These are phyloP conservation scores for Drosophila buzzatii DNA, from an alignment of 2,888 invertebrate species.

Conservation along the genomic window DNA sequence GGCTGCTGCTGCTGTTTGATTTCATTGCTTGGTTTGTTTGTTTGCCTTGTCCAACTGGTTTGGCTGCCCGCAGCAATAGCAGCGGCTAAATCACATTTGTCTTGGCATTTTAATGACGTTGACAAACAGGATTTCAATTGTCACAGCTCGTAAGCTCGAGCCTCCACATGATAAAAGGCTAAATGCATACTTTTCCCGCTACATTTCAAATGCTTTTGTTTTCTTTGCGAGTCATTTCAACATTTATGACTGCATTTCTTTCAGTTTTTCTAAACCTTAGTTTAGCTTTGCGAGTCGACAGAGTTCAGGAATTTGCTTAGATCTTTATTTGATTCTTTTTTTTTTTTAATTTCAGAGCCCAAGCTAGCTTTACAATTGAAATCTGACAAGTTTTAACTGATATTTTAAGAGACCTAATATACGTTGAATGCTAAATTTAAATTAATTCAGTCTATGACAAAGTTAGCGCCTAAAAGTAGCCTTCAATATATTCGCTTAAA, in stretches of 20 bases:
- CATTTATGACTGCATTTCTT: background rate
- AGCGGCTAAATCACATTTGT: constrained; percentile 66
- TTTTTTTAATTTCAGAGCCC: no score
- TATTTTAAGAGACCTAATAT: no score
- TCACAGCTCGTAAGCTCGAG: constrained; percentile 32
- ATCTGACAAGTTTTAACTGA: no score
- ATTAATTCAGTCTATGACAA: no score
- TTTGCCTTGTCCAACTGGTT: constrained; percentile 34
- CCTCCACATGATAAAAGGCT: constrained; percentile 40
- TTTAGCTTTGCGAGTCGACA: no score
- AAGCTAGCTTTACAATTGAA: no score
- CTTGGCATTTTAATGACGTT: constrained; percentile 73
- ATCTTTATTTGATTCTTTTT: no score
- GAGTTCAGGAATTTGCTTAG: no score
- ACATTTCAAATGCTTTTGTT: background rate
- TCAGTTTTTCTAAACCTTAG: no score
- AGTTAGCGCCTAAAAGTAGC: no score
- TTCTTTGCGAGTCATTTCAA: background rate
- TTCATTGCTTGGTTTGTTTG: constrained; percentile 66
- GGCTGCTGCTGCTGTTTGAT: constrained; percentile 58
- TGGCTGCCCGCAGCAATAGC: constrained; percentile 32
- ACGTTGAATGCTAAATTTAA: no score
- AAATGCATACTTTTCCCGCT: constrained; percentile 46
- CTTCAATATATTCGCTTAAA: no score
- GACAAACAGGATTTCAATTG: constrained; percentile 58